Conservation (phyloP, 1,140 invertebrate species). For the Bombus picipes region DNA sequence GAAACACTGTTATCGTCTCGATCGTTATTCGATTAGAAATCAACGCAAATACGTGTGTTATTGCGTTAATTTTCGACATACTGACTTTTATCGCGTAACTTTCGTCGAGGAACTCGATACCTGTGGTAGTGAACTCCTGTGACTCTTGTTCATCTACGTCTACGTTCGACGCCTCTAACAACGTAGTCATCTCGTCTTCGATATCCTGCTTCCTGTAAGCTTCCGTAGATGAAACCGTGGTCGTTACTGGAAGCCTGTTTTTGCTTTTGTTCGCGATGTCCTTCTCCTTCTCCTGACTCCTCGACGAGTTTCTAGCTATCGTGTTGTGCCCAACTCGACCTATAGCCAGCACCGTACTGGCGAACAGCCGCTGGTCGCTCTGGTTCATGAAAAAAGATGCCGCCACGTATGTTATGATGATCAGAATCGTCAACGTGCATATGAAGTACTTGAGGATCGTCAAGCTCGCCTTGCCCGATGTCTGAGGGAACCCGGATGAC, state of each 20-base stretch:
- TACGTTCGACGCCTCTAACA: not conserved
- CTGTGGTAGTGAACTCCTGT: conserved; percentile 28
- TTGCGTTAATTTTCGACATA: not conserved
- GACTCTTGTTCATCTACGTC: conserved; percentile 17
- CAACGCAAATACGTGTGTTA: not conserved
- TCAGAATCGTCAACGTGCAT: conserved; percentile 59
- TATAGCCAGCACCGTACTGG: conserved; percentile 63
- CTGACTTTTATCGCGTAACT: no score
- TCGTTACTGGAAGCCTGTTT: conserved; percentile 35
- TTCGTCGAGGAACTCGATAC: conserved; percentile 7
- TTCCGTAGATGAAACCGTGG: conserved; percentile 26
- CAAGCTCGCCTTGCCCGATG: conserved; percentile 36
- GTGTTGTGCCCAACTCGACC: conserved; percentile 53
- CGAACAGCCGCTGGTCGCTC: conserved; percentile 67
- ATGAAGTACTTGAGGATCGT: conserved; percentile 65
- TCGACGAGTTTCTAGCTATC: conserved; percentile 43
- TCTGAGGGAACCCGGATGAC: conserved; percentile 80
- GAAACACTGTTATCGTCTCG: no score
- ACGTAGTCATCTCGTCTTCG: conserved; percentile 33
- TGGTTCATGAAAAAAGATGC: conserved; percentile 68
- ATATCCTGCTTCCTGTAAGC: conserved; percentile 37
- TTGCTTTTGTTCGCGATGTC: conserved; percentile 40
- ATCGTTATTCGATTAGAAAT: no score
- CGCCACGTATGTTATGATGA: conserved; percentile 64
- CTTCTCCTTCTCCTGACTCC: conserved; percentile 48